These are phyloP conservation scores for Otis tarda DNA, from an alignment of 2,113 vertebrate species.

Conservation along the genomic window DNA sequence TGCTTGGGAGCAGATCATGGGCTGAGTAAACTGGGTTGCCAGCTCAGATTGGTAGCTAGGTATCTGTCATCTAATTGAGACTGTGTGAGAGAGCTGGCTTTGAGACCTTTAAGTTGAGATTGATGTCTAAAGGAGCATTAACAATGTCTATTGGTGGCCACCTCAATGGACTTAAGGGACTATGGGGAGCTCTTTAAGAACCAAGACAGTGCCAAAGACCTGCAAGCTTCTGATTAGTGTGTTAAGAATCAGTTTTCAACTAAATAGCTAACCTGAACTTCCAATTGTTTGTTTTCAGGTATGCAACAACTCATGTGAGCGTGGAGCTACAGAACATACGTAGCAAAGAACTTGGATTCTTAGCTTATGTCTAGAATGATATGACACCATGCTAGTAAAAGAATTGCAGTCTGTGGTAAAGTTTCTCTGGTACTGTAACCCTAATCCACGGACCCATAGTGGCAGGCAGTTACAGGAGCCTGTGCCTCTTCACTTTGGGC, in stretches of 20 bases:
- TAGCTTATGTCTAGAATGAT: not conserved
- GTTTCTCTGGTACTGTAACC: not conserved
- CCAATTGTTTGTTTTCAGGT: not conserved
- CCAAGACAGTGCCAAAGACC: not conserved
- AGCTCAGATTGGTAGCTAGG: not conserved
- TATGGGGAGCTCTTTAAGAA: not conserved
- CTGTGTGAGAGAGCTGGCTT: not conserved
- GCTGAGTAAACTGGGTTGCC: not conserved
- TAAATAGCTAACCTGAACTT: not conserved
- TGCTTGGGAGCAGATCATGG: not conserved
- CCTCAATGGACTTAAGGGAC: too few relatives aligned
- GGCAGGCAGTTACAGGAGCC: not conserved
- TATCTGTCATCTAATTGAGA: not conserved
- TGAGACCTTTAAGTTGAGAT: not conserved
- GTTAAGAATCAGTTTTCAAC: not conserved
- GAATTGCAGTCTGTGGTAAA: not conserved
- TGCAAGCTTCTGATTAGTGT: not conserved
- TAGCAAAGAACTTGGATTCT: not conserved
- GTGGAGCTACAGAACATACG: not conserved
- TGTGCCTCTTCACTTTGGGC: not conserved
- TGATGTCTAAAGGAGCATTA: not conserved
- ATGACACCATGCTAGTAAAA: not conserved
- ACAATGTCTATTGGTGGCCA: fast-evolving
- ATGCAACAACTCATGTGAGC: not conserved
- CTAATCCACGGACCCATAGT: not conserved